These are phyloP conservation scores for Andrena minutula DNA, from an alignment of 2,888 invertebrate species.

Conservation along the genomic window DNA sequence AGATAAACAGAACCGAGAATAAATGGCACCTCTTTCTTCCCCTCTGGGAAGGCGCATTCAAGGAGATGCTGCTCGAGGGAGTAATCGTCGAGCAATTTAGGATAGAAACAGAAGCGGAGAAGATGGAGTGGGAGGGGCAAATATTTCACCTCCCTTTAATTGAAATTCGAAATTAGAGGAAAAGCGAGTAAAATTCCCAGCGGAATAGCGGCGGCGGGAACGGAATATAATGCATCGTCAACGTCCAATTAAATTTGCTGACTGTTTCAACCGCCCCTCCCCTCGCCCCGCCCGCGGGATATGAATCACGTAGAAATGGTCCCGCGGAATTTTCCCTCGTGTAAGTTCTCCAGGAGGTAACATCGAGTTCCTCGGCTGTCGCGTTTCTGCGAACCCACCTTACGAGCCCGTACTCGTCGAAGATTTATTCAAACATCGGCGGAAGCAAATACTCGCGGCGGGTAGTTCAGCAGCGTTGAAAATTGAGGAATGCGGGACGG, in stretches of 20 bases:
- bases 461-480: neutral
- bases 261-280: conserved; percentile 42
- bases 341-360: neutral
- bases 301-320: conserved; percentile 39
- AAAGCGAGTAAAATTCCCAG: conserved; percentile 15
- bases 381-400: conserved; percentile 11
- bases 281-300: neutral
- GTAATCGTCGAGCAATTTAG: conserved; percentile 13
- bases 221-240: conserved; percentile 55
- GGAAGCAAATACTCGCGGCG: conserved; percentile 10
- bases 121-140: neutral
- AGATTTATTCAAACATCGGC: conserved; percentile 19
- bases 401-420: neutral
- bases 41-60: neutral
- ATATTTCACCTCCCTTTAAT: conserved; percentile 17
- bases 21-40: neutral
- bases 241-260: conserved; percentile 56
- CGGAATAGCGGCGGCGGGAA: neutral
- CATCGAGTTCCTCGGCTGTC: neutral
- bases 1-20: neutral
- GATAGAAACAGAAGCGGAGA: no score
- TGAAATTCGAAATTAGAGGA: conserved; percentile 29
- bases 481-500: neutral
- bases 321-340: conserved; percentile 27
- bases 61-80: conserved; percentile 1